Base-by-base conservation (phyloP, 64 coral and sea anemone genomes). In the Catalaphyllia jardinei region DNA sequence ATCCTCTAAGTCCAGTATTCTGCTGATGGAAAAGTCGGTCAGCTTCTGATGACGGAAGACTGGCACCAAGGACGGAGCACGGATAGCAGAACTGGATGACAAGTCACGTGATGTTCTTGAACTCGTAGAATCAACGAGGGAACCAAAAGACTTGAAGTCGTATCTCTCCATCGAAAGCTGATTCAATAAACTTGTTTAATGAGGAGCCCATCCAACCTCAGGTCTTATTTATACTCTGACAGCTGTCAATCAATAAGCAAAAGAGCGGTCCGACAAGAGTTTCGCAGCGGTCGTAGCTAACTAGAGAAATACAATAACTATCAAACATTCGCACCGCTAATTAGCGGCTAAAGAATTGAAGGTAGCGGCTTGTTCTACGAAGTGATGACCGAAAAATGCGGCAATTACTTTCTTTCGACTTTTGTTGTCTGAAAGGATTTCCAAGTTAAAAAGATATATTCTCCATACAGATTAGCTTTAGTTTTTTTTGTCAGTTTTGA, bases 21-120 rank as follows among this genome's bases (percentile, higher is more conserved):
- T 33, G 50, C 27, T 30, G 54, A 81, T 81, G 55, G 54, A 81
- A 29, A 81, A 81, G 29, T 62, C 78, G 31, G 55, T 62, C 14
- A 62, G 1, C 3, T 9, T 69, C 25, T 24, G 17, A 51, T 60
- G 51, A 13, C 12, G 29, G 52, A 27, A 62, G 54, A 62, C 78
- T 81, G 78, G 50, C 11, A 2, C 65, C 22, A 69, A 69, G 11
- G 4, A 25, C 65, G 65, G 1, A 2, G 25, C 22, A 69, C 11
- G 62, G 62, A 65, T 65, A 22, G 62, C 2, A 24, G 65, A 27
- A 25, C 6, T 69, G 65, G 24, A 7, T 25, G 25, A 69, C 22
- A n/a, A 10, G 22, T 25, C 54, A 20, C 15, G 78, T 29, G 55
- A 31, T 18, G 19, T 81, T 14, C 54, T 16, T 11, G 15, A 2